Percentiles rank a stretch among this genome's conserved stretches.
Conservation (phyloP, 1,140 invertebrate genomes). For the Sweltsa coloradensis region DNA sequence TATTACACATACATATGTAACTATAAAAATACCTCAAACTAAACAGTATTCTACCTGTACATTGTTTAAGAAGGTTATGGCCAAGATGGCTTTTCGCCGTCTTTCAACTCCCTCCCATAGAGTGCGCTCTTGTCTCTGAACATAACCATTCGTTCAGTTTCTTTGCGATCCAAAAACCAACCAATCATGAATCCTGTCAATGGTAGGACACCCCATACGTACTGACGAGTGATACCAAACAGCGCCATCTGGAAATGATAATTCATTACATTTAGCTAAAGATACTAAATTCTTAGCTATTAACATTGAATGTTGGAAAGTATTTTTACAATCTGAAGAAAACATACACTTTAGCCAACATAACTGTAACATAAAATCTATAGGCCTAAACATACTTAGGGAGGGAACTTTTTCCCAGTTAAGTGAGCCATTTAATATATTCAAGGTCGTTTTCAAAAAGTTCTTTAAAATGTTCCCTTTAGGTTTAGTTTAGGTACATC, state of each 20-base stretch:
- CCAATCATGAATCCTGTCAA: conserved; percentile 43
- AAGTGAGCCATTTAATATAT: too few relatives aligned
- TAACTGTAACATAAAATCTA: conserved; percentile 3
- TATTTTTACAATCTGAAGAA: background rate
- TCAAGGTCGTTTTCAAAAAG: too few relatives aligned
- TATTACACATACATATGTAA: too few relatives aligned
- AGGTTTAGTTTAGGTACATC: too few relatives aligned
- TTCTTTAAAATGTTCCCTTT: too few relatives aligned
- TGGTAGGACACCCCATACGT: conserved; percentile 33
- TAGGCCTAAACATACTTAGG: too few relatives aligned
- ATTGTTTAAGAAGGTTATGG: too few relatives aligned
- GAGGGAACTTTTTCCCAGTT: too few relatives aligned
- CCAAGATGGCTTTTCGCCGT: conserved; percentile 59
- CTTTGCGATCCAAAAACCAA: conserved; percentile 45
- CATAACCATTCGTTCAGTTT: conserved; percentile 50
- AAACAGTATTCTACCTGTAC: too few relatives aligned
- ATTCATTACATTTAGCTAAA: conserved; percentile 2
- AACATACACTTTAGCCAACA: background rate
- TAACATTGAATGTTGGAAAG: background rate
- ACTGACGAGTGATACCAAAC: conserved; percentile 23
- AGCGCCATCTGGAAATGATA: conserved; percentile 14
- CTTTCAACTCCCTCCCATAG: conserved; percentile 48
- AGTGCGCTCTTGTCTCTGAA: conserved; percentile 67
- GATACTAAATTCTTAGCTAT: background rate
- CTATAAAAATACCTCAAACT: too few relatives aligned